Base-by-base conservation (phyloP, 2,113 vertebrate genomes). In the Microtus montanus region DNA sequence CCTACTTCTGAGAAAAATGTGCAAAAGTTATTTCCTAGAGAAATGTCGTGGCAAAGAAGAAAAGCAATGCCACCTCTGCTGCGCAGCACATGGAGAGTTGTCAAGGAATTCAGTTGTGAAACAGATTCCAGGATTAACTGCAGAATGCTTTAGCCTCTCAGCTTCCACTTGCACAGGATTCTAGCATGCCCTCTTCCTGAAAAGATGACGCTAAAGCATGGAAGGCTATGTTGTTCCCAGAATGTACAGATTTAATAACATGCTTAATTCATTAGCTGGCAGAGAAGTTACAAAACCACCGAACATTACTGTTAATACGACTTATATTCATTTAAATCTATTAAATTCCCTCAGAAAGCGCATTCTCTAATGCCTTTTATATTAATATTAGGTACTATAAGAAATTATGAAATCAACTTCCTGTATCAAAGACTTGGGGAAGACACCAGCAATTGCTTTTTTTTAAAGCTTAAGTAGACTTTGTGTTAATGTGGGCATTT, bases 261-360 rank as follows among this genome's bases (percentile, higher is more conserved):
- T 92, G 54, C 63, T 95, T 93, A 95, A 96, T 84, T 96, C 19
- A 33, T 95, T 92, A 95, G 64, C 66, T 94, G 82, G 93, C 75
- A 90, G 44, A 85, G 88, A 90, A 95, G 74, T 89, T 96, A 94
- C 66, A 93, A 78, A 93, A 94, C 54, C 61, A 92, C 22, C 70
- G 94, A 96, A 90, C 75, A 93, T 66, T 95, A 47, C 63, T 93
- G 66, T 90, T 92, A 93, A 87, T 92, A 84, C 87, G 44, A 93
- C 87, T 94, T 94, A 94, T 47, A 87, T 93, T 90, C 89, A 95
- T 54, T 97, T 85, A 96, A 93, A 93, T 95, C 74, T 92, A 92
- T 73, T 93, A 91, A 88, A 95, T 93, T 88, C 47, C 44, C 79
- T 89, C 74, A 75, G 64, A 89, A 95, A 96, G 63, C 33, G 1